phyloP scores from a whole-genome alignment of 2,797 vertebrate genomes.

The Meda fulgida region DNA sequence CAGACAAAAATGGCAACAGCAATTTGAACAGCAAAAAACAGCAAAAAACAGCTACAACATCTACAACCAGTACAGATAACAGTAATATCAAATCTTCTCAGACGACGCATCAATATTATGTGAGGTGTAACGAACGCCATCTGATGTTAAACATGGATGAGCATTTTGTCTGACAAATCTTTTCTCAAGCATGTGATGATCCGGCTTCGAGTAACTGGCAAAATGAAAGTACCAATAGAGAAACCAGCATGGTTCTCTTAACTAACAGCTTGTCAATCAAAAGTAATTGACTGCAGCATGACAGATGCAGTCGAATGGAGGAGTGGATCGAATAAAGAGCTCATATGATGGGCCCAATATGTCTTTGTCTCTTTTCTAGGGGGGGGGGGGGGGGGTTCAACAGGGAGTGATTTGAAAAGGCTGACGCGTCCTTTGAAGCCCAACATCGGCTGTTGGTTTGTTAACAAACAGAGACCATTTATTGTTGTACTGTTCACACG shows the following conservation, averaged over 20 bases:
- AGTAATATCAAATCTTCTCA: constrained; percentile 23
- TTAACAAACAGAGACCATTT: constrained; percentile 49
- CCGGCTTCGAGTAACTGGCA: constrained; percentile 50
- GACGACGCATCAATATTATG: constrained; percentile 24
- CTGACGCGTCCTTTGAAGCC: constrained; percentile 35
- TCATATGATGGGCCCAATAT: constrained; percentile 5
- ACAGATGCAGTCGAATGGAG: constrained; percentile 42
- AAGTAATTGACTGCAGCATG: constrained; percentile 64
- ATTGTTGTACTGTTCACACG: constrained; percentile 26
- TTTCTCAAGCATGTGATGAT: constrained; percentile 37
- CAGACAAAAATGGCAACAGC: not conserved
- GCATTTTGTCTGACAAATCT: constrained; percentile 41
- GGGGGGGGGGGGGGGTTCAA: not conserved
- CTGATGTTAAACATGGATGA: constrained; percentile 48
- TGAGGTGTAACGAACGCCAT: constrained; percentile 52
- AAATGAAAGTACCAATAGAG: constrained; percentile 45
- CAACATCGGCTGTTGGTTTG: constrained; percentile 22
- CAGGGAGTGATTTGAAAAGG: constrained; percentile 26
- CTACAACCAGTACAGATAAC: not conserved
- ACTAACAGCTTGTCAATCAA: constrained; percentile 60
- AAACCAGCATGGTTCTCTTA: constrained; percentile 50
- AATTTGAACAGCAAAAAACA: no score
- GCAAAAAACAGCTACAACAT: constrained; percentile 5
- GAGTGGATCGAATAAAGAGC: constrained; percentile 62
- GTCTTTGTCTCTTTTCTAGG: constrained; percentile 35